Evolutionary conservation across 23 tunicate genomes (phyloP).

Genomic region (Clavelina lepadiformis): DNA sequence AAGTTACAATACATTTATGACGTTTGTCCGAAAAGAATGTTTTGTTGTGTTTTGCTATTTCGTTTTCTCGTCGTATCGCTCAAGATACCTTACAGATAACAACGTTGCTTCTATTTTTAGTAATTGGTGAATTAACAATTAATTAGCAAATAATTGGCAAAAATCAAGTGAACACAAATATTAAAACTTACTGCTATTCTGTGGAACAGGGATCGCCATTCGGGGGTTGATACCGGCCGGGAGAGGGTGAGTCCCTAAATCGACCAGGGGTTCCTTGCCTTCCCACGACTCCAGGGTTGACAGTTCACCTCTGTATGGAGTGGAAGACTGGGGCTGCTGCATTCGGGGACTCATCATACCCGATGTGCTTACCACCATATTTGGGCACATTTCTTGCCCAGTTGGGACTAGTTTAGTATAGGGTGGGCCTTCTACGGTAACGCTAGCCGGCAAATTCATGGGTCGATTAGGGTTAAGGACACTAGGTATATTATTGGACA

Average conservation of each 20-base stretch:
- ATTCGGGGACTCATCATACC: conserved; percentile 21
- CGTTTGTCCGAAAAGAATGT: no score
- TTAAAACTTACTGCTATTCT: conserved; percentile 26
- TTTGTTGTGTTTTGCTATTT: no score
- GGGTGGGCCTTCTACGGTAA: neutral
- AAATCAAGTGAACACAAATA: neutral
- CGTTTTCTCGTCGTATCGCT: no score
- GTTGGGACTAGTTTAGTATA: conserved; percentile 24
- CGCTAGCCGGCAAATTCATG: neutral
- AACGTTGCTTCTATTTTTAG: no score
- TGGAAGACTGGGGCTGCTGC: conserved; percentile 2
- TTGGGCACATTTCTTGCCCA: conserved; percentile 54
- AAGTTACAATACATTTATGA: no score
- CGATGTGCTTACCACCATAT: conserved; percentile 24
- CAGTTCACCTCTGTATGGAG: conserved; percentile 6
- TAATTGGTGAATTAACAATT: no score
- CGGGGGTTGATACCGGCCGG: conserved; percentile 54
- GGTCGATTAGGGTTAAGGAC: conserved; percentile 3
- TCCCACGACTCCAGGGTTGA: conserved; percentile 30
- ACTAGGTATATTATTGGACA: no score
- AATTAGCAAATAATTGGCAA: neutral
- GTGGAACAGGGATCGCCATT: conserved; percentile 38
- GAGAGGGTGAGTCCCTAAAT: conserved; percentile 41
- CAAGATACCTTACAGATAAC: no score
- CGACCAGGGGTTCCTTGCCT: conserved; percentile 64